Evolutionary conservation across 1,140 invertebrate genomes (phyloP).

Genomic region (Copidosoma floridanum): DNA sequence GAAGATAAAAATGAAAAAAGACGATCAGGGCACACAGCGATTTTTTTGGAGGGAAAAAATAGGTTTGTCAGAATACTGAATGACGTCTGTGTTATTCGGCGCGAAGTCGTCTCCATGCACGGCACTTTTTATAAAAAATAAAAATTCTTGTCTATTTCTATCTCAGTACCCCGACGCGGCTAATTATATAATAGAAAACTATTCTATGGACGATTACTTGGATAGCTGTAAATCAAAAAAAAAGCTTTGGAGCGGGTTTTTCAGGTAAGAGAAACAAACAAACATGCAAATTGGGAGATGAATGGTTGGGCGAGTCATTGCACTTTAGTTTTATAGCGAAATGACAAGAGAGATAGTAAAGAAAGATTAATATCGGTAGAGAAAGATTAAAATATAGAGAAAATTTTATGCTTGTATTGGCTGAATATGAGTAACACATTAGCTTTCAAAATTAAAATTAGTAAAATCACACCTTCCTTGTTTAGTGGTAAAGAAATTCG

Average conservation of each 20-base stretch:
- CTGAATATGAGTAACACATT: no score
- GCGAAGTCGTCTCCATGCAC: not conserved
- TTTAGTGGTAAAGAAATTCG: no score
- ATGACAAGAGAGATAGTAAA: no score
- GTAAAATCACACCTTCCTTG: no score
- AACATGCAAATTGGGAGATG: not conserved
- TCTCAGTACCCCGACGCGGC: not conserved
- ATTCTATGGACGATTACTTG: not conserved
- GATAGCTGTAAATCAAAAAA: not conserved
- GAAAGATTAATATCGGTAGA: no score
- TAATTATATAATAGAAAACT: not conserved
- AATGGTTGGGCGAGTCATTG: no score
- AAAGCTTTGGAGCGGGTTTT: not conserved
- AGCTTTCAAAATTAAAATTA: no score
- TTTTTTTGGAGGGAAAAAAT: not conserved
- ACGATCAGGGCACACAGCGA: not conserved
- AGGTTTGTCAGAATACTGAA: not conserved
- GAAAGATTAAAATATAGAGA: no score
- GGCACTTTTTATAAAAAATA: not conserved
- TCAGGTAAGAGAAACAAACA: constrained; percentile 30
- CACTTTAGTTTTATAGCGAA: no score
- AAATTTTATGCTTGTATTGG: no score
- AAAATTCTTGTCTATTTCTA: no score
- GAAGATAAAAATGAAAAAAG: not conserved
- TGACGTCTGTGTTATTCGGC: not conserved